Evolutionary conservation across 1,140 invertebrate species (phyloP).

Genomic region (Aphelinus certus): DNA sequence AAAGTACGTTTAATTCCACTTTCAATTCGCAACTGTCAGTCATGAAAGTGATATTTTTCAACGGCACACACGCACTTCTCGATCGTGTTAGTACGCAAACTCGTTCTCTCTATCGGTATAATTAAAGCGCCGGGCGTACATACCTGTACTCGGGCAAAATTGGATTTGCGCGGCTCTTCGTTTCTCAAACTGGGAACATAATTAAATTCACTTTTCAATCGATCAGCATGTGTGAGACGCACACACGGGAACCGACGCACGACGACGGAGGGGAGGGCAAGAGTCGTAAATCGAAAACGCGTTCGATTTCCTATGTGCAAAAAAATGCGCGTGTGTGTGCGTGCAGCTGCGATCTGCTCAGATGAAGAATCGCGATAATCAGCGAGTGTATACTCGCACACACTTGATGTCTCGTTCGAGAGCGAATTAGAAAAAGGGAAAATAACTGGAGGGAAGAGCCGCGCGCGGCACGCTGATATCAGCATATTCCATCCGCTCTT

Average conservation of each 20-base stretch:
- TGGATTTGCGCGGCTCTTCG: too few species aligned
- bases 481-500: slow-evolving; percentile 40
- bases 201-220: not conserved
- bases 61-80: too few species aligned
- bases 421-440: slow-evolving; percentile 43
- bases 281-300: slow-evolving; percentile 28
- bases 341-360: not conserved
- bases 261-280: too few species aligned
- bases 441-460: slow-evolving; percentile 33
- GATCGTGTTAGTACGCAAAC: too few species aligned
- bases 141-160: too few species aligned
- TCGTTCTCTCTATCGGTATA: too few species aligned
- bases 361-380: slow-evolving; percentile 37
- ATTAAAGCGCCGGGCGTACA: too few species aligned
- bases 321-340: slow-evolving; percentile 25
- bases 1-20: too few species aligned
- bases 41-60: too few species aligned
- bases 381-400: not conserved
- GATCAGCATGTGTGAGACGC: not conserved
- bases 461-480: too few species aligned
- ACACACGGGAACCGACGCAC: not conserved
- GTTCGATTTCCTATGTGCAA: slow-evolving; percentile 34
- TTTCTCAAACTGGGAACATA: not conserved
- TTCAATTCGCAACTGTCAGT: too few species aligned
- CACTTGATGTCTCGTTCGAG: slow-evolving; percentile 9